A percentile compares a stretch with the other conserved stretches of the same genome.
Conservation (phyloP, 1,140 invertebrate species). For the Sinella curviseta region DNA sequence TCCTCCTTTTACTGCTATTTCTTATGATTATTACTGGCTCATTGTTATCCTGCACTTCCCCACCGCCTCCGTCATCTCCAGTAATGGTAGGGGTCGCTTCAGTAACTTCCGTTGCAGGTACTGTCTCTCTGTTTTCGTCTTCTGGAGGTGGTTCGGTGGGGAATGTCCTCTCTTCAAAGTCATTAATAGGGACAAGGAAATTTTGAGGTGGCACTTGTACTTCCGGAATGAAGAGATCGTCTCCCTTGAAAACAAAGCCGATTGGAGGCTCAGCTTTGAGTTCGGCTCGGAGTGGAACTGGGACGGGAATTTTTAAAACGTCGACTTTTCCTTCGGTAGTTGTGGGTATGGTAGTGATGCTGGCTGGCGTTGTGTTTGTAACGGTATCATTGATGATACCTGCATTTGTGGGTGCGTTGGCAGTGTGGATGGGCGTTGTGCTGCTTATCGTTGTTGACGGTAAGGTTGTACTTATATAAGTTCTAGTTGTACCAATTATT, state of each 20-base stretch:
- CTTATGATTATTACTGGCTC: not conserved
- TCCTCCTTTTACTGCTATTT: not conserved
- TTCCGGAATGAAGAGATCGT: not conserved
- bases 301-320: not conserved
- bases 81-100: too few relatives aligned
- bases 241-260: conserved; percentile 4
- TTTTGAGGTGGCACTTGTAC: not conserved
- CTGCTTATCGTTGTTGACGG: too few relatives aligned
- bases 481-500: too few relatives aligned
- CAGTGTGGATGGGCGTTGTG: too few relatives aligned
- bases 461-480: too few relatives aligned
- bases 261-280: not conserved
- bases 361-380: too few relatives aligned
- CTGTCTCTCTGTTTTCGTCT: not conserved
- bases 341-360: too few relatives aligned
- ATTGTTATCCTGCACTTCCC: too few relatives aligned
- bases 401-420: too few relatives aligned
- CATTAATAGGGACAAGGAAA: not conserved
- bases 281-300: not conserved
- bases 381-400: too few relatives aligned
- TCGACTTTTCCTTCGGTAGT: not conserved
- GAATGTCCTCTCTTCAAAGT: not conserved
- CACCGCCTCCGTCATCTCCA: too few relatives aligned
- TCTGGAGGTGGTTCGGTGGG: not conserved
- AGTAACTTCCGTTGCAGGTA: too few relatives aligned